These are phyloP conservation scores for Chloebia gouldiae DNA, from an alignment of 2,113 vertebrate species.

Conservation along the genomic window DNA sequence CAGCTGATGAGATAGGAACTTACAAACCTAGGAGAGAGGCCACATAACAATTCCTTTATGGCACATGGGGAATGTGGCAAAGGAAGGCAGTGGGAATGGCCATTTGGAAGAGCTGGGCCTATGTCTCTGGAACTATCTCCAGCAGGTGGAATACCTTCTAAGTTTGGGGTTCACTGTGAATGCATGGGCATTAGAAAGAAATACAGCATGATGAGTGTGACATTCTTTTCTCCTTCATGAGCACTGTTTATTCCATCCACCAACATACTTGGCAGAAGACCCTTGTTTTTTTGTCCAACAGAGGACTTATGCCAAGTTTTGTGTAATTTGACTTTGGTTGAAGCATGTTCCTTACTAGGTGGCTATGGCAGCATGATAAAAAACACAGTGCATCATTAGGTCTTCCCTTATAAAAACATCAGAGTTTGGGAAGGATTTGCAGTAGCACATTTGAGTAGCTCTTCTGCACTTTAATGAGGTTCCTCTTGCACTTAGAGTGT, in stretches of 20 bases:
- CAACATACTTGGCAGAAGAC: not conserved
- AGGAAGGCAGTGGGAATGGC: not conserved
- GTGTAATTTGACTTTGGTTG: not conserved
- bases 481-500: not conserved
- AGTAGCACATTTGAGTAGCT: not conserved
- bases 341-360: not conserved
- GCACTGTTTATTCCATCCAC: not conserved
- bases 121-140: not conserved
- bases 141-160: not conserved
- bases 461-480: not conserved
- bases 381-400: not conserved
- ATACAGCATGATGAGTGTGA: not conserved
- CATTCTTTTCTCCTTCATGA: not conserved
- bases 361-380: slow-evolving; percentile 31
- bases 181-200: not conserved
- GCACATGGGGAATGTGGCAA: not conserved
- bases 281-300: not conserved
- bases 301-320: not conserved
- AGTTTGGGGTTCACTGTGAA: not conserved
- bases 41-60: not conserved
- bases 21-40: not conserved
- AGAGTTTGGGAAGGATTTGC: not conserved
- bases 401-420: not conserved
- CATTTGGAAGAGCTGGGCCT: not conserved
- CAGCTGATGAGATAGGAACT: not conserved